Base-by-base conservation (phyloP, 2,888 invertebrate genomes). In the Agonopterix subpropinquella region DNA sequence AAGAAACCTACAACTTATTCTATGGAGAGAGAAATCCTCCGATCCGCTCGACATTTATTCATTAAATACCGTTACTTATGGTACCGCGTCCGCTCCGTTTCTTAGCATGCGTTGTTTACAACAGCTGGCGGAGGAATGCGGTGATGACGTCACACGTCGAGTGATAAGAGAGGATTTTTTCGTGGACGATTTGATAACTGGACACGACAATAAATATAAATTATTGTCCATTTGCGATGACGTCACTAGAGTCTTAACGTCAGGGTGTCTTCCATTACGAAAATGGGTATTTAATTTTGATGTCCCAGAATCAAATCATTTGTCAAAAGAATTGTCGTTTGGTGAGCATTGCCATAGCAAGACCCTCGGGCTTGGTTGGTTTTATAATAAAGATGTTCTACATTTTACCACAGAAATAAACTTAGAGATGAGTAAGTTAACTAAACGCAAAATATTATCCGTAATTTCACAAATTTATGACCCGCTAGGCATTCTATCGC, bases 31-130 rank as follows among this genome's bases (percentile, higher is more conserved):
- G 8, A n/a, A 44, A 4, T 11, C 44, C 4, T 11, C n/a, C 7
- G 44, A 44, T 36, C 44, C 36, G 4, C 11, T 44, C 11, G 11
- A 10, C 8, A 11, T 44, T 4, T 44, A 36, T 8, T 36, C 4
- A 11, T n/a, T 44, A 4, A 58, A 41, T 4, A 41, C 41, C 7
- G 41, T 41, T 9, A 41, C 41, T 9, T 41, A 41, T 11, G 41
- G 41, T 7, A 53, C 52, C n/a, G 49, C 55, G 1, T 52, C 58
- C 8, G 58, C 60, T 11, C 61, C 63, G 7, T 61, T 48, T 43
- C 41, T 63, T 10, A 58, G 55, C 9, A 54, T 54, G 4, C 43
- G 58, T 37, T 58, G 55, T 13, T 36, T 61, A n/a, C 48, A 54
- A 36, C 56, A 56, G 43, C 28, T 62, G 5, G 58, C 57, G 0